Evolutionary conservation across 1,140 invertebrate species (phyloP), one percentile per base, ranked within the genome.

Genomic region (Drosophila mauritiana): DNA sequence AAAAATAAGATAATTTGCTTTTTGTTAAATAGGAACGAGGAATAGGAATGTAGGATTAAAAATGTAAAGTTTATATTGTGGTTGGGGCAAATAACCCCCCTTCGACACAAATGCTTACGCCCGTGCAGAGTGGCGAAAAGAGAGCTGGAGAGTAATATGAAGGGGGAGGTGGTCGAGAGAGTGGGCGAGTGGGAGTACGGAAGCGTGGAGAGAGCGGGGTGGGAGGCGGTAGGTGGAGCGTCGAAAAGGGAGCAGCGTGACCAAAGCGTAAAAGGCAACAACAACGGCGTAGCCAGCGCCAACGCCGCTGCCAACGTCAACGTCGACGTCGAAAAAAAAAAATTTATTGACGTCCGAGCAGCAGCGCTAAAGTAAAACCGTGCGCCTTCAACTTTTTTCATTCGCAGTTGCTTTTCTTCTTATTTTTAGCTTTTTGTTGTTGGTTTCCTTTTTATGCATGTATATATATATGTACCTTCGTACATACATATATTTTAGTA

Each of bases 331-430:
- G 57, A 56, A 39, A 42, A 25, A 40, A 17, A 22, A 15, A 12
- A 12, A 27, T 12, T 55, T 42, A 72, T 57, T 72, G 68, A 57
- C 73, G 73, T 59, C 73, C 74, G 63, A 76, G 73, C 61, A 54
- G 27, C 45, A 51, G 45, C 37, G 59, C 46, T 36, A 68, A 64
- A 65, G 45, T 51, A 65, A 68, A 68, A 65, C 73, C 74, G 73
- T 77, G 73, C 73, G 63, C 74, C 61, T 59, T 67, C 39, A 59
- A 31, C 40, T 57, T 65, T 73, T 49, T 51, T 40, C 39, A 15
- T 31, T 55, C 42, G 22, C 43, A 27, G 48, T 76, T 67, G 37
- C 25, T 68, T 67, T 58, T 75, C 46, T 67, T 55, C 20, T 36
- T 64, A 36, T 56, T 27, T 75, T 40, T 40, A 31, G 42, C 53